Percentiles rank a stretch among this genome's conserved stretches.
Evolutionary conservation across 2,888 invertebrate genomes (phyloP).

Genomic region (Chorisops tibialis): DNA sequence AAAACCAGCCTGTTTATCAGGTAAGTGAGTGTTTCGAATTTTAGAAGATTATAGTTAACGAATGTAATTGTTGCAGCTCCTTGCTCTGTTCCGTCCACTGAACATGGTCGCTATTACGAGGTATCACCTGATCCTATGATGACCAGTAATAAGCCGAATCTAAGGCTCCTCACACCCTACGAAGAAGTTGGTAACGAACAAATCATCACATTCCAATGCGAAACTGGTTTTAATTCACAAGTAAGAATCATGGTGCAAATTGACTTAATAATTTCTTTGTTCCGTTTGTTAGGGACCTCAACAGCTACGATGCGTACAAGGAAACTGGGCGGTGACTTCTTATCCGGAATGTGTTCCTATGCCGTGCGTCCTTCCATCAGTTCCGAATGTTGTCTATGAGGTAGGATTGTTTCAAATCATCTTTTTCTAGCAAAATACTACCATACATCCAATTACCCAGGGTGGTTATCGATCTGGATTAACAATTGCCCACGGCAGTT

Average conservation of each 20-base stretch:
- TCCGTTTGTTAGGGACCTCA: conserved; percentile 60
- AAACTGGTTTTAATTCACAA: conserved; percentile 60
- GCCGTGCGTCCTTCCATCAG: conserved; percentile 48
- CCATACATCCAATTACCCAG: too few species aligned
- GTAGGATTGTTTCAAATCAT: conserved; percentile 35
- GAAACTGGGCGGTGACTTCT: conserved; percentile 74
- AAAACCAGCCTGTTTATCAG: conserved; percentile 74
- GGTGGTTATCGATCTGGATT: conserved; percentile 75
- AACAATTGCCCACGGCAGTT: conserved; percentile 77
- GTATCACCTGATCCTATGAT: conserved; percentile 45
- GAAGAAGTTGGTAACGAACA: conserved; percentile 64
- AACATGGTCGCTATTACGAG: conserved; percentile 64
- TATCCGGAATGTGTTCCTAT: conserved; percentile 74
- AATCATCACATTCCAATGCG: conserved; percentile 72
- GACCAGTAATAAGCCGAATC: conserved; percentile 44
- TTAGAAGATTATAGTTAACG: not conserved
- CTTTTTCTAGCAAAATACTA: conserved; percentile 35
- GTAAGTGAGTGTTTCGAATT: conserved; percentile 56
- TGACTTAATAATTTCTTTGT: too few species aligned
- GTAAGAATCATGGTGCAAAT: conserved; percentile 33
- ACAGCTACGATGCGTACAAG: conserved; percentile 73
- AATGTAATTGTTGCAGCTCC: conserved; percentile 57
- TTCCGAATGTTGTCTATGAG: conserved; percentile 48
- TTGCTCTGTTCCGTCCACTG: conserved; percentile 66
- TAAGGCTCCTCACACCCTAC: conserved; percentile 47